Evolutionary conservation across 2,113 vertebrate genomes (phyloP).

Genomic region (Pontoporia blainvillei): DNA sequence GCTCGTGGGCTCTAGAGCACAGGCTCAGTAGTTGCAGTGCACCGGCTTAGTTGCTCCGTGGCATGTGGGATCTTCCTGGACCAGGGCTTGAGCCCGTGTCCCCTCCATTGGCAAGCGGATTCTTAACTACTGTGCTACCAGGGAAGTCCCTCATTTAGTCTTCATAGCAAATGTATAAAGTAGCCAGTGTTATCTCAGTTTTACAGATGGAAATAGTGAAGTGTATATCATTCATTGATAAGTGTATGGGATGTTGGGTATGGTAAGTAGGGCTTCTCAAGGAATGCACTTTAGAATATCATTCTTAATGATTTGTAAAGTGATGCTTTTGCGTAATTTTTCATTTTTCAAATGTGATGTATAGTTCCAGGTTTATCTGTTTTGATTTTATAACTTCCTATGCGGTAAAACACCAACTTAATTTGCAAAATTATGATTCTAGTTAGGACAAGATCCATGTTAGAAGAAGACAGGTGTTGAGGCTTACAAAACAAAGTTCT

Average conservation of each 20-base stretch:
- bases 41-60: no score
- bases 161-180: background rate
- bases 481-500: background rate
- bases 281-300: background rate
- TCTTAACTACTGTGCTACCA: no score
- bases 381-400: background rate
- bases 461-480: background rate
- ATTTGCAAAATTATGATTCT: background rate
- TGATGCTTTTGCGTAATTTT: background rate
- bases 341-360: background rate
- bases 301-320: background rate
- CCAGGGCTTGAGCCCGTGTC: no score
- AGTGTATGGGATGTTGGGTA: background rate
- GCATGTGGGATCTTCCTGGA: no score
- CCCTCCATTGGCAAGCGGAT: no score
- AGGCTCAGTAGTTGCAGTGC: no score
- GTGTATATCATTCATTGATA: background rate
- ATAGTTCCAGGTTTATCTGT: background rate
- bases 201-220: background rate
- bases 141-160: background rate
- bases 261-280: background rate
- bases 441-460: background rate
- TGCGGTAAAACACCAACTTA: slow-evolving; percentile 10
- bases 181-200: background rate
- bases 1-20: no score